Base-by-base conservation (phyloP, 2,888 invertebrate species). In the Tenodera sinensis region DNA sequence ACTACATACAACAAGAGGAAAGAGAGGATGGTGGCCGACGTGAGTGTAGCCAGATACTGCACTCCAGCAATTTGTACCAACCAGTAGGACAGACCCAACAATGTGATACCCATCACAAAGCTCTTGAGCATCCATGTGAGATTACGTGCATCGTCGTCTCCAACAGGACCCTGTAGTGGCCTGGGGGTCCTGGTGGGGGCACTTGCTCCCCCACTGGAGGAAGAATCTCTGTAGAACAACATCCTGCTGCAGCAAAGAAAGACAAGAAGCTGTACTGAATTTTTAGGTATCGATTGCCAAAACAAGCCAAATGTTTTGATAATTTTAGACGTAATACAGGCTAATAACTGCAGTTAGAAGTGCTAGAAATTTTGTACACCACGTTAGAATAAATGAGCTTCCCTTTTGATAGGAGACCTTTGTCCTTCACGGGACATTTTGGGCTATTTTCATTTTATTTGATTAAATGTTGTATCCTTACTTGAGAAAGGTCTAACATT, bases 41-140 rank as follows among this genome's bases (percentile, higher is more conserved):
- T 90, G 4, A 90, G 89, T 25, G 90, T 89, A 0, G 90, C 90
- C 28, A 90, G 85, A 88, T 90, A 90, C 87, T 90, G 90, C 84
- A 90, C 88, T 6, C 90, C 90, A 0, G 90, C 90, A 2, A 90
- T 89, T 54, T 90, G 89, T 3, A 90, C 90, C 84, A 90, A 86
- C 89, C 90, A 90, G 83, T 90, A 90, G 25, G 90, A 89, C n/a
- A 90, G 89, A 2, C 89, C 90, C 25, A 89, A 54, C 28, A 90
- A 84, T 1, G 89, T 87, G 86, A 90, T 85, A 25, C 89, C 90
- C 83, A 89, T 90, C 12, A 88, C 83, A 83, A 90, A 87, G 20
- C 89, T 87, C 89, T 90, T 90, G 81, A 90, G 83, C 83, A 89
- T 89, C 89, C 90, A 89, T 7, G 88, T 85, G 88, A 84, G 84